Base-by-base conservation (phyloP, 2,113 vertebrate genomes). In the Lampris megalopsis region DNA sequence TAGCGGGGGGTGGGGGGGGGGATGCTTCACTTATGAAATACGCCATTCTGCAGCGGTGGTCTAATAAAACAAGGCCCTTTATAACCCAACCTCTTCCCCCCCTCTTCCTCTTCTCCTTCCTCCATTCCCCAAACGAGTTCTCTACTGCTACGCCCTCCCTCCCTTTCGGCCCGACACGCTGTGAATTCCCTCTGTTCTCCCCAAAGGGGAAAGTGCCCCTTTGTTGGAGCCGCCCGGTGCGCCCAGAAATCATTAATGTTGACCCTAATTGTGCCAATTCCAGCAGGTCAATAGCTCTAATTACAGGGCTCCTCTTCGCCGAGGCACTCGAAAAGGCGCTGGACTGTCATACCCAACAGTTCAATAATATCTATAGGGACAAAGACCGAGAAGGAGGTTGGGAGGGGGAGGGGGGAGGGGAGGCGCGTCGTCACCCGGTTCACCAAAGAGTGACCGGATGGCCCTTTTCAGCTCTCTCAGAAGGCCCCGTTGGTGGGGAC, bases 221-320 rank as follows among this genome's bases (percentile, higher is more conserved):
- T 89, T 93, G 83, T 93, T 95, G 90, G 93, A 93, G 93, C 85
- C 87, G 91, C 94, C 90, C 82, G 92, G 93, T 90, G 94, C 93
- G 92, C 91, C 92, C 91, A 94, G 89, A 89, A 93, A 93, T 94
- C 94, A 93, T 96, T 95, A 94, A 95, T 91, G 91, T 88, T 93
- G 92, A 95, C 89, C 92, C 93, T 96, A 95, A 96, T 96, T 96
- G 95, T 95, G 94, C 94, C 95, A 96, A 95, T 95, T 96, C 94
- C 91, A 92, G 91, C 81, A 90, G 89, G 92, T 95, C 95, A 96
- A 96, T 96, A 96, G 95, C 94, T 98, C 94, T 96, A 96, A 96
- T 97, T 96, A 95, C 94, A 94, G 93, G 93, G 89, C 93, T 95
- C 95, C 93, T 95, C 95, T 93, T 92, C 91, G 92, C 82, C 83